Conservation (phyloP, 2,888 invertebrate species). For the Amblyjoppa fuscipennis region DNA sequence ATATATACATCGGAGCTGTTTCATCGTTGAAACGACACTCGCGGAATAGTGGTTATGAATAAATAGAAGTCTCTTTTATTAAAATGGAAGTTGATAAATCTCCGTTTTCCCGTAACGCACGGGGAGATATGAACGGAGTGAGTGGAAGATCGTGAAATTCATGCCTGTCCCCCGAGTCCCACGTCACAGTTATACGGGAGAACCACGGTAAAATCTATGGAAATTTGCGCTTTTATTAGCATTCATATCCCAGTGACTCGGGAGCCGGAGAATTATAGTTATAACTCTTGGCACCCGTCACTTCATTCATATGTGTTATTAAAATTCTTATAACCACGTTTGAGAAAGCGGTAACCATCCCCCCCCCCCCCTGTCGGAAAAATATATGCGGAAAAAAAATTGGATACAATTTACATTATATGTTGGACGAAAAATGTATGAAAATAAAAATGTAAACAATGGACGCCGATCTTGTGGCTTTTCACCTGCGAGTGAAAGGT, state of each 20-base stretch:
- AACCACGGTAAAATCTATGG: slow-evolving; percentile 63
- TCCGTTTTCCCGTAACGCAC: slow-evolving; percentile 32
- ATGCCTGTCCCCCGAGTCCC: slow-evolving; percentile 35
- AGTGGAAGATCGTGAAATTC: slow-evolving; percentile 48
- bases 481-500: neutral
- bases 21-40: neutral
- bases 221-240: slow-evolving; percentile 71
- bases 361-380: neutral
- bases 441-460: neutral
- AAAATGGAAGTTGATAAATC: slow-evolving; percentile 55
- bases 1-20: slow-evolving; percentile 15
- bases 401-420: neutral
- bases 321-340: slow-evolving; percentile 10
- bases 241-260: slow-evolving; percentile 65
- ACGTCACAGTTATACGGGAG: slow-evolving; percentile 42
- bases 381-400: neutral
- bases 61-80: slow-evolving; percentile 25
- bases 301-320: slow-evolving; percentile 29
- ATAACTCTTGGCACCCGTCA: slow-evolving; percentile 33
- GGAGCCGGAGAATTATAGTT: slow-evolving; percentile 34
- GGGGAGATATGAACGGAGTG: slow-evolving; percentile 21
- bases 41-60: slow-evolving; percentile 20
- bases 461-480: neutral
- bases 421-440: neutral
- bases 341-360: neutral